Conservation (phyloP, 2,888 invertebrate genomes). For the Rhodophaea formosa region DNA sequence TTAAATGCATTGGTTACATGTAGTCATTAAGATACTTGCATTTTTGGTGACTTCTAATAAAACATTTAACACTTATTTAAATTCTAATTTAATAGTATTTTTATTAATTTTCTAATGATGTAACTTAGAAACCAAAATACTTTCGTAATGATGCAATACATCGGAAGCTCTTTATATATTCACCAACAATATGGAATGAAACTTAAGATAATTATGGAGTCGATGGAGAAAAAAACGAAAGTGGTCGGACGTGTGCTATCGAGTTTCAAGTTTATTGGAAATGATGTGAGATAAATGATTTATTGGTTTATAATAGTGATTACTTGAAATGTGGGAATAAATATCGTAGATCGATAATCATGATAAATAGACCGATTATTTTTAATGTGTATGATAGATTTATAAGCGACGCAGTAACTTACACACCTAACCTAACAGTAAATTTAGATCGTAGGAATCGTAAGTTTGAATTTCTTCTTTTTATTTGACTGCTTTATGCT, state of each 20-base stretch:
- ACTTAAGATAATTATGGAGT: slow-evolving; percentile 15
- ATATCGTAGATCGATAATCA: too few relatives aligned
- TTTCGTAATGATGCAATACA: slow-evolving; percentile 11
- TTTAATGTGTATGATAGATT: too few relatives aligned
- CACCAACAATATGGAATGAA: slow-evolving; percentile 12
- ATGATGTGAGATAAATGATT: slow-evolving; percentile 11
- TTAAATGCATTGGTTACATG: neutral
- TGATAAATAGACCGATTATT: too few relatives aligned
- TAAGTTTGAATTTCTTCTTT: too few relatives aligned
- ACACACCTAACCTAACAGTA: too few relatives aligned
- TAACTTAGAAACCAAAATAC: neutral
- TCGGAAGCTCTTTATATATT: slow-evolving; percentile 9
- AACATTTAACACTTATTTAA: neutral
- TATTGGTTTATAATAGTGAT: neutral
- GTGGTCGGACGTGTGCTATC: slow-evolving; percentile 29
- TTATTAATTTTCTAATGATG: slow-evolving; percentile 7
- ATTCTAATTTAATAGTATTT: neutral
- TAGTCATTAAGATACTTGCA: neutral
- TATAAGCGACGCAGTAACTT: too few relatives aligned
- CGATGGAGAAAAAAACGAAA: slow-evolving; percentile 34
- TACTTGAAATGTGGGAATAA: neutral
- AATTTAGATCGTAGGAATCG: too few relatives aligned
- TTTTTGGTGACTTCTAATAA: neutral
- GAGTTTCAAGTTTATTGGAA: slow-evolving; percentile 9
- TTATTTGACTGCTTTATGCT: too few relatives aligned